Evolutionary conservation across 92 coral and sea anemone species (phyloP).

Genomic region (Porites lobata): DNA sequence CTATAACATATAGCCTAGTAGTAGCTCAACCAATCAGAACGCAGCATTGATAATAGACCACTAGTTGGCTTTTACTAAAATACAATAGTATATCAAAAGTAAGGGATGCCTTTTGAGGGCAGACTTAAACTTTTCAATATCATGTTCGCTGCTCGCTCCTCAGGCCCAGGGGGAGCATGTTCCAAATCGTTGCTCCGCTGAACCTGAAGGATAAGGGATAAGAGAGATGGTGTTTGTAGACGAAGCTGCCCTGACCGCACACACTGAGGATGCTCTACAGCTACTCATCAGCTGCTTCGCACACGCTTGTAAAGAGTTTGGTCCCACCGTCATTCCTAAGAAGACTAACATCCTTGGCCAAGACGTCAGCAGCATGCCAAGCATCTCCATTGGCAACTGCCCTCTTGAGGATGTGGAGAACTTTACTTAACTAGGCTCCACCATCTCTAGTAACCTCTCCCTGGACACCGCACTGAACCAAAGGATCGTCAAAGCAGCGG

Average conservation of each 20-base stretch:
- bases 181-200: too few relatives aligned
- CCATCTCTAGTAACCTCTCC: constrained; percentile 16
- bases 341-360: neutral
- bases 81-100: too few relatives aligned
- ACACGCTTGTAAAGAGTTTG: neutral
- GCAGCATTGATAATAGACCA: too few relatives aligned
- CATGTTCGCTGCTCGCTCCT: too few relatives aligned
- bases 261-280: neutral
- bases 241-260: neutral
- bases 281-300: neutral
- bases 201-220: too few relatives aligned
- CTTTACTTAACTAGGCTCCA: constrained; percentile 31
- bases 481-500: constrained; percentile 35
- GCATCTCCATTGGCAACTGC: neutral
- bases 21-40: too few relatives aligned
- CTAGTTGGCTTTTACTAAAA: too few relatives aligned
- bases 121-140: too few relatives aligned
- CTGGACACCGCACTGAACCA: constrained; percentile 40
- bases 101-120: too few relatives aligned
- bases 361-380: constrained; percentile 27
- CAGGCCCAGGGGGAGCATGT: too few relatives aligned
- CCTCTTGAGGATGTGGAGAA: constrained; percentile 14
- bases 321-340: neutral
- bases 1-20: too few relatives aligned
- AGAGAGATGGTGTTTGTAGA: neutral